Base-by-base conservation (phyloP, 2,797 vertebrate species). In the Sebastolobus altivelis region DNA sequence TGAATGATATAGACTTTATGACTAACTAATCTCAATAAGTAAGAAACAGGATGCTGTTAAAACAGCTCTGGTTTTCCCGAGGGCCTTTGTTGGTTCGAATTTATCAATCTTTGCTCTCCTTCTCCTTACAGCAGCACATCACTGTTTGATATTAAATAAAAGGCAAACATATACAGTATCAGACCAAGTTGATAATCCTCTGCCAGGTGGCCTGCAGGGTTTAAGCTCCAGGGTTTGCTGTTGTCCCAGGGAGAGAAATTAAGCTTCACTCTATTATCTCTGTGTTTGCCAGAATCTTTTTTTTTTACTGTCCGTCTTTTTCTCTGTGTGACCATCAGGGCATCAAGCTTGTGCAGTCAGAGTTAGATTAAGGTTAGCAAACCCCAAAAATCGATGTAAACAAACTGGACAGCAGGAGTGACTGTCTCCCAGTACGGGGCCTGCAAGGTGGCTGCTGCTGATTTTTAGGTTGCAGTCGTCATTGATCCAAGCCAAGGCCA, bases 1-100 rank as follows among this genome's bases (percentile, higher is more conserved):
- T 68, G 81, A 65, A 71, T 69, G 76, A 83, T 69, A 37, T 25
- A 27, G 40, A 86, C 43, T 46, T 83, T 65, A 67, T 83, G 75
- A 85, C 35, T 61, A 80, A 82, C 46, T 83, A 81, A 88, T 81
- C 67, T 59, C 56, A 75, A 55, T 61, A 77, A 59, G 56, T 13
- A 69, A 18, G 62, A 37, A 14, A 22, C 2, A 4, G 46, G 61
- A 72, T 65, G 46, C 10, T 61, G 38, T 82, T 73, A 58, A 56
- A 69, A 61, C 55, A 65, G 55, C 56, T 70, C 38, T 46, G 75
- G 7, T 49, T 65, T 73, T 73, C 37, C 22, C 22, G 11, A 11
- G 12, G 13, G 38, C 29, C 29, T 65, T 35, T 75, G 40, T 25
- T 61, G 72, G 31, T 65, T 72, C 59, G 10, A 58, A 59, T 75